A percentile compares a stretch with the other conserved stretches of the same genome.
phyloP scores from a whole-genome alignment of 2,797 vertebrate genomes.

The Xenopus petersii region DNA sequence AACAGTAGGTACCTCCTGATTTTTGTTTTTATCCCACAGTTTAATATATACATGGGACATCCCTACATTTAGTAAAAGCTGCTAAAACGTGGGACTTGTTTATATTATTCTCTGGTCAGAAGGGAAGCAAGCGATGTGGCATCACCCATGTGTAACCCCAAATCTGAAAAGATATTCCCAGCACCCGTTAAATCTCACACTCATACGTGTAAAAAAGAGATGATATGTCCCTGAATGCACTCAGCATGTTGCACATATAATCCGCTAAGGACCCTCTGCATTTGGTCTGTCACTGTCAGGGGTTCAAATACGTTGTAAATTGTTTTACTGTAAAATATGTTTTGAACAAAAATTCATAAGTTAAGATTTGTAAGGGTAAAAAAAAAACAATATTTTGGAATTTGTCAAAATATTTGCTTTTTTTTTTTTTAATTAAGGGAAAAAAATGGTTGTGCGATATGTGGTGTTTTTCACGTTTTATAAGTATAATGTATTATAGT shows the following conservation, averaged over 20 bases:
- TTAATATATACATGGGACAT: too few relatives aligned
- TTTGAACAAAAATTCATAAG: slow-evolving; percentile 44
- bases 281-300: slow-evolving; percentile 51
- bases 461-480: slow-evolving; percentile 56
- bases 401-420: neutral
- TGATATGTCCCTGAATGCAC: too few relatives aligned
- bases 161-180: too few relatives aligned
- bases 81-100: too few relatives aligned
- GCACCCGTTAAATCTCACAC: too few relatives aligned
- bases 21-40: too few relatives aligned
- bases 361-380: slow-evolving; percentile 61
- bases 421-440: neutral
- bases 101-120: too few relatives aligned
- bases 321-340: slow-evolving; percentile 55
- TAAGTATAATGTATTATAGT: slow-evolving; percentile 57
- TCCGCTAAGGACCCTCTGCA: slow-evolving; percentile 14
- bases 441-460: slow-evolving; percentile 50
- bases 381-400: slow-evolving; percentile 45
- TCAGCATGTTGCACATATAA: neutral
- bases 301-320: slow-evolving; percentile 59
- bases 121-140: too few relatives aligned
- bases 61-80: too few relatives aligned
- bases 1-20: too few relatives aligned
- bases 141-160: too few relatives aligned
- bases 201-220: too few relatives aligned